Base-by-base conservation (phyloP, 1,140 invertebrate genomes). In the Drosophila pseudoananassae region DNA sequence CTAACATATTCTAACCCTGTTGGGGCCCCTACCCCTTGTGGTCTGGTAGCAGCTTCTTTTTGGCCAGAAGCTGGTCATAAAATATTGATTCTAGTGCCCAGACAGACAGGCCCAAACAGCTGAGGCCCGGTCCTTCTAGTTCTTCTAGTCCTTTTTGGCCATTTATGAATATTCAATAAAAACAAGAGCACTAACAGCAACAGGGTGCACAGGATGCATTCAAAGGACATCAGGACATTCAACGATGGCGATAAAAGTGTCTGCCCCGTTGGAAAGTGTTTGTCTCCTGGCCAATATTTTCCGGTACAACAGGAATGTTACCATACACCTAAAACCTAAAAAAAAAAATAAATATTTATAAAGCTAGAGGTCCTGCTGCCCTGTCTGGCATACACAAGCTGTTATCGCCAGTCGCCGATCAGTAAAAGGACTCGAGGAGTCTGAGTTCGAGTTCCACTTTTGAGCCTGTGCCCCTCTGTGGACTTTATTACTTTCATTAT, bases 161-260 rank as follows among this genome's bases (percentile, higher is more conserved):
- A 82, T 90, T 90, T 90, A 90, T 90, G 87, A 90, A 90, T 90
- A 90, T 90, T 90, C 87, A 90, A 90, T 90, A 87, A 85, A 82
- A 87, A 73, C 77, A 87, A 81, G 65, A 85, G 76, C 3, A 45
- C 4, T 7, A 17, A 17, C 31, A 74, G 40, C 15, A 23, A 14
- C 40, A 43, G 20, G 20, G 20, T 20, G 20, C 3, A 20, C 43
- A 46, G 43, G 43, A 46, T 20, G 9, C 43, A 46, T 9, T 15
- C 23, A 36, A 36, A 36, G 50, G 61, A 50, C 71, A 74, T 40
- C n/a, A n/a, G n/a, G n/a, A n/a, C n/a, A n/a, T 20, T 3, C 58
- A 49, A 29, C 45, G 70, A 79, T 63, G 73, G 61, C 82, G 82
- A 87, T 87, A 87, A 87, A 87, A 85, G 68, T 63, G 81, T 83